Evolutionary conservation across 2,113 vertebrate genomes (phyloP), one percentile per base, ranked within the genome.

Genomic region (Gobio gobio): DNA sequence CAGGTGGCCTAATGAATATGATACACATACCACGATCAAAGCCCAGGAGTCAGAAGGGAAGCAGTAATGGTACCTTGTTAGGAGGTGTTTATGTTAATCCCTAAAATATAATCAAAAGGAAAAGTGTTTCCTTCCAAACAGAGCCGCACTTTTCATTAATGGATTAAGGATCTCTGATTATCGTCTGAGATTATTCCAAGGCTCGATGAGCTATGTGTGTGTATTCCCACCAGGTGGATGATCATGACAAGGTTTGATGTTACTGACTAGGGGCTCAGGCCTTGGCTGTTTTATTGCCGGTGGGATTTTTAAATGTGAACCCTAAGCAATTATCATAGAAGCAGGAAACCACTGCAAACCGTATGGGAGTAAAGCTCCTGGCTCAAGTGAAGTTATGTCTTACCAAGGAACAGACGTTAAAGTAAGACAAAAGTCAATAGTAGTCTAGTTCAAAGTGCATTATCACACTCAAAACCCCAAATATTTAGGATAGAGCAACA

Each of bases 261-360:
- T 76, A 33, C 63, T 54, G 90, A 93, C 92, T 70, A 87, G 88
- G 70, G 79, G 84, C 74, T 87, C 86, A 93, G 93, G 92, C 90
- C 90, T 83, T 91, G 91, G 89, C 91, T 96, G 94, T 95, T 96
- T 94, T 91, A 93, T 95, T 96, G 94, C 95, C 95, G 79, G 78
- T 26, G 89, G 79, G 61, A 89, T 90, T 92, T 92, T 93, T 93
- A 90, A 92, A 90, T 91, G 83, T 87, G 84, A 94, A 88, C 86
- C 88, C 92, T 78, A 85, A 90, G 89, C 89, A 90, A 90, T 94
- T 92, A 91, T 90, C 93, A 91, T 86, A 94, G 94, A 94, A 90
- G 90, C 94, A 94, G 94, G 94, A 96, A 96, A 93, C 90, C 87
- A 88, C 89, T 91, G 92, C 92, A 91, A 95, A 94, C 88, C 93